These are phyloP conservation scores for Margarornis squamiger DNA, from an alignment of 2,797 vertebrate species.

Conservation along the genomic window DNA sequence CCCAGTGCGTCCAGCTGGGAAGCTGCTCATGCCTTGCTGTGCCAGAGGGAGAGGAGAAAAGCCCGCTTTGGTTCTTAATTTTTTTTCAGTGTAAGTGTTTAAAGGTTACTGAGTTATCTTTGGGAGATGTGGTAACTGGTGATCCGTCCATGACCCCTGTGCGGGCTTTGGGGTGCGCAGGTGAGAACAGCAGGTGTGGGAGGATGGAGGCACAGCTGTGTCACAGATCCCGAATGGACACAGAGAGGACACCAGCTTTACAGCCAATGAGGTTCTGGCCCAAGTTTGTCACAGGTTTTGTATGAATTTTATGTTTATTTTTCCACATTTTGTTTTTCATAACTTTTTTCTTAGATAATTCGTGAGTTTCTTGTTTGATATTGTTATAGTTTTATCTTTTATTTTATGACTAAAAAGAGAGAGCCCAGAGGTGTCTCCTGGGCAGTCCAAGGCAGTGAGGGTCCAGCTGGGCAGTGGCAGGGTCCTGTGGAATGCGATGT, in stretches of 20 bases:
- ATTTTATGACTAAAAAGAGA: background rate
- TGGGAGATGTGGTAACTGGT: background rate
- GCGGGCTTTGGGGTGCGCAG: background rate
- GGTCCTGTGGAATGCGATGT: background rate
- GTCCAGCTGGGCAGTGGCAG: background rate
- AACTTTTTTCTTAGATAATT: background rate
- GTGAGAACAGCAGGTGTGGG: background rate
- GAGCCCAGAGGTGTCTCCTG: background rate
- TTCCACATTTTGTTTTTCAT: background rate
- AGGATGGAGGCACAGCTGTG: background rate
- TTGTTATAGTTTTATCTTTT: background rate
- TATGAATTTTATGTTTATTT: background rate
- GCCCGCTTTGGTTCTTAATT: too few relatives aligned
- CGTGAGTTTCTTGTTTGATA: background rate
- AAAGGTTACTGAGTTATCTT: background rate
- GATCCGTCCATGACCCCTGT: background rate
- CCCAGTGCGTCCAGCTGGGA: fast-evolving
- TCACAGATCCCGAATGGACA: fast-evolving
- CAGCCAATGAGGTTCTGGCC: background rate
- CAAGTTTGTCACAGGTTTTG: background rate
- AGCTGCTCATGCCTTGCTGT: fast-evolving
- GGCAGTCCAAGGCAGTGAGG: background rate
- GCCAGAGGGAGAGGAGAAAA: background rate
- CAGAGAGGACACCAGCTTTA: background rate
- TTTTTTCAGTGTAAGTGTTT: background rate